A percentile compares a stretch with the other conserved stretches of the same genome.
phyloP scores from a whole-genome alignment of 2,888 invertebrate species.

The Leptogaster cylindrica region DNA sequence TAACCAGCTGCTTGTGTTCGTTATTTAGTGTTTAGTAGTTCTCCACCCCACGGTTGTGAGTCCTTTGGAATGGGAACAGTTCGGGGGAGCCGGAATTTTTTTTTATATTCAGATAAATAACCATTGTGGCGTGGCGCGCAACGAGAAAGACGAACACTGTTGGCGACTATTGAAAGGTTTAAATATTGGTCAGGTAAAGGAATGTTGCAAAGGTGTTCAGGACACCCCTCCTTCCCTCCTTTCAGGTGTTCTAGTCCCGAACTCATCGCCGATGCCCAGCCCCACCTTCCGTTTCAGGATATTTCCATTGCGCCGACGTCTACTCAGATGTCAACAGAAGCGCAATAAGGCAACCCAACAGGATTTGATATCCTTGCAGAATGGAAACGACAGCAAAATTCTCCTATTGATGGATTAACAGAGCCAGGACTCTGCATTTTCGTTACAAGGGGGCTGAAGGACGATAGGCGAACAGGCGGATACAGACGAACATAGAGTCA shows the following conservation, averaged over 20 bases:
- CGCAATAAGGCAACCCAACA: constrained; percentile 50
- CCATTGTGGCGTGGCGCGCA: constrained; percentile 25
- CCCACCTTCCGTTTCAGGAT: constrained; percentile 42
- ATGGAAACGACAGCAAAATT: constrained; percentile 35
- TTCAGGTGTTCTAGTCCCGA: constrained; percentile 43
- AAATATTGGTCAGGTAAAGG: constrained; percentile 20
- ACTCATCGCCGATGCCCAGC: constrained; percentile 5
- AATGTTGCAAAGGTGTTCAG: constrained; percentile 15
- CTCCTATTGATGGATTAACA: constrained; percentile 44
- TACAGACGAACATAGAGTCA: no score
- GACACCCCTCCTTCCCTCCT: constrained; percentile 37
- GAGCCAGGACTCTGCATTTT: constrained; percentile 1
- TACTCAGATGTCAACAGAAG: constrained; percentile 49
- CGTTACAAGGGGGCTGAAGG: background rate
- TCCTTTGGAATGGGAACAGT: background rate
- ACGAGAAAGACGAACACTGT: constrained; percentile 32
- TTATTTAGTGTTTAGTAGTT: constrained; percentile 47
- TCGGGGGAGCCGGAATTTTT: constrained; percentile 32
- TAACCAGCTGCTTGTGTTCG: constrained; percentile 43
- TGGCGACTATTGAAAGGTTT: constrained; percentile 18
- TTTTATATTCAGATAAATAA: constrained; percentile 43
- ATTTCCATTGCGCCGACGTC: constrained; percentile 42
- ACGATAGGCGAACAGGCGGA: no score
- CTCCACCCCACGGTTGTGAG: constrained; percentile 7
- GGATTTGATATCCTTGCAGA: constrained; percentile 47